Evolutionary conservation across 1,140 invertebrate genomes (phyloP), one percentile per base, ranked within the genome.

Genomic region (Adoxophyes honmai): DNA sequence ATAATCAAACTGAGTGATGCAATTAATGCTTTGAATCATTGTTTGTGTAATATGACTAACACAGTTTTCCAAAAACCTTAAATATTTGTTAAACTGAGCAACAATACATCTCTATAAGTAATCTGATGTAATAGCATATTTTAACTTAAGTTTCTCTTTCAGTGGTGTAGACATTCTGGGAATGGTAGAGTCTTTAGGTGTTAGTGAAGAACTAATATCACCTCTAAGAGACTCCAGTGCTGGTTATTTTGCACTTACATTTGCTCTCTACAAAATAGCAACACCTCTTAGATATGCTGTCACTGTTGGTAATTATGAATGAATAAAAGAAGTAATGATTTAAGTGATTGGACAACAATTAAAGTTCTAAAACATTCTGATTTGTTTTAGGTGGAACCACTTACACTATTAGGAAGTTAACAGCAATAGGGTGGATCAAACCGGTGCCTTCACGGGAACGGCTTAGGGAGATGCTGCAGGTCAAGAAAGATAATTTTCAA

Each of bases 281-380:
- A 97, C 97, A 14, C 98, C 98, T 0, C 73, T 96, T 10, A 90
- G 98, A 68, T 99, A 98, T 88, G 95, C 96, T 1, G 93, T 98
- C 0, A 98, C 97, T 18, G 70, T 99, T 68, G 95, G 94, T 95
- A 90, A 91, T 81, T 79, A 38, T 66, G 21, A 28, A 2, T 28
- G 2, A 28, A 28, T 28, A 28, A 28, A 28, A 28, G 6, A 28
- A 28, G n/a, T n/a, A n/a, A n/a, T n/a, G n/a, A n/a, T n/a, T n/a
- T n/a, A n/a, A n/a, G n/a, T n/a, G n/a, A n/a, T n/a, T n/a, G n/a
- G n/a, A n/a, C n/a, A n/a, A n/a, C n/a, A n/a, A n/a, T n/a, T n/a
- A n/a, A n/a, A n/a, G n/a, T n/a, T n/a, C n/a, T 44, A 52, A 28
- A 11, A 18, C 34, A 21, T 44, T 44, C 5, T 51, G n/a, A n/a